Base-by-base conservation (phyloP, 1,140 invertebrate species). In the Drosophila kurseongensis region DNA sequence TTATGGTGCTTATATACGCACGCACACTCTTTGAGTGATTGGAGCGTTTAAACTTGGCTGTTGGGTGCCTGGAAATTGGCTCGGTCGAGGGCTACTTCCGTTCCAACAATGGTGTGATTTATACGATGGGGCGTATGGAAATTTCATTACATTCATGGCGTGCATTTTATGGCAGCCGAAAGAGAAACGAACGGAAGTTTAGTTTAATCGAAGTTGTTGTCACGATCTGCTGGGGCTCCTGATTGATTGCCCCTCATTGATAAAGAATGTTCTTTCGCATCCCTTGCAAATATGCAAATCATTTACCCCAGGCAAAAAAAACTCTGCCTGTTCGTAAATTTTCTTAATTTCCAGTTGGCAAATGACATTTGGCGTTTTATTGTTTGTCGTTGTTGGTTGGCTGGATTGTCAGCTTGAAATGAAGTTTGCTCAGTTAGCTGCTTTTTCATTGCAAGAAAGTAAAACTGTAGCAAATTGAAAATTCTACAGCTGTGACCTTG, bases 141-240 rank as follows among this genome's bases (percentile, higher is more conserved):
- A 86, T 86, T 86, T 82, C 67, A 86, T 88, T 88, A 79, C 71
- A 63, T 66, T 62, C 59, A 81, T 54, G 59, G 51, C 48, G 16
- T 27, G 44, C 40, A 58, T 82, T 88, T 86, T 82, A 82, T 68
- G 68, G 55, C 56, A 56, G 35, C 35, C 36, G 32, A 47, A 32
- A 68, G 40, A 57, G 16, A 16, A 56, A 18, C 67, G 63, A 82
- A 79, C 69, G 83, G 83, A 86, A 83, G 67, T 79, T 88, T 88
- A 82, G 79, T 83, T 88, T 88, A 88, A 82, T 86, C 83, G 83
- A 88, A 88, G 83, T 88, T 78, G 65, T 65, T 86, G 82, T 75
- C 78, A 82, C 74, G 82, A 86, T 60, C 84, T 71, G 78, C 50
- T 14, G 40, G 32, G 47, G 60, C 63, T 62, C 50, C 79, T 88